These are phyloP conservation scores for Trichacis sp. DNA, from an alignment of 2,888 invertebrate species.

Conservation along the genomic window DNA sequence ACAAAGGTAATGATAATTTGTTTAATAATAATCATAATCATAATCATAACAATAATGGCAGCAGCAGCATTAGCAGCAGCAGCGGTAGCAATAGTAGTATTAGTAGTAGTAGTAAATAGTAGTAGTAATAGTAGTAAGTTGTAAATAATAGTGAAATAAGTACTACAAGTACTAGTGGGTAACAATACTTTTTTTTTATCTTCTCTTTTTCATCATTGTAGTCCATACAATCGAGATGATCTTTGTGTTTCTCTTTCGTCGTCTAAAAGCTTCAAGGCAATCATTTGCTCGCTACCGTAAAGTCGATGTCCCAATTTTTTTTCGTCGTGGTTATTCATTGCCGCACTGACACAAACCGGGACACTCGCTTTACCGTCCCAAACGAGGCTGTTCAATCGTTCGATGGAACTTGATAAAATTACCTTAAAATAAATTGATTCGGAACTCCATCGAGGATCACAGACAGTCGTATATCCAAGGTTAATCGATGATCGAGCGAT, in stretches of 20 bases:
- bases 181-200: conserved; percentile 42
- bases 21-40: too few relatives aligned
- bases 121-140: conserved; percentile 12
- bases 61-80: conserved; percentile 43
- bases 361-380: too few relatives aligned
- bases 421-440: neutral
- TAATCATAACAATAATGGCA: conserved; percentile 34
- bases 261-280: conserved; percentile 40
- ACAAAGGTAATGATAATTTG: conserved; percentile 39
- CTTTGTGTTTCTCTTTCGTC: conserved; percentile 13
- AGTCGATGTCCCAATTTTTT: too few relatives aligned
- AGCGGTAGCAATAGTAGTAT: conserved; percentile 26
- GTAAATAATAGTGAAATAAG: conserved; percentile 35
- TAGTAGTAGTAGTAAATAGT: conserved; percentile 39
- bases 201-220: too few relatives aligned
- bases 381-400: conserved; percentile 22
- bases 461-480: too few relatives aligned
- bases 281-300: conserved; percentile 43
- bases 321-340: too few relatives aligned
- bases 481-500: neutral
- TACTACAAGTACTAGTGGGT: conserved; percentile 45
- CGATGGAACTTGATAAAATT: conserved; percentile 4
- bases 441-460: too few relatives aligned
- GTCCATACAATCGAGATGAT: conserved; percentile 41
- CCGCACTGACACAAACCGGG: too few relatives aligned